Base-by-base conservation (phyloP, 2,888 invertebrate species). In the Pecten maximus region DNA sequence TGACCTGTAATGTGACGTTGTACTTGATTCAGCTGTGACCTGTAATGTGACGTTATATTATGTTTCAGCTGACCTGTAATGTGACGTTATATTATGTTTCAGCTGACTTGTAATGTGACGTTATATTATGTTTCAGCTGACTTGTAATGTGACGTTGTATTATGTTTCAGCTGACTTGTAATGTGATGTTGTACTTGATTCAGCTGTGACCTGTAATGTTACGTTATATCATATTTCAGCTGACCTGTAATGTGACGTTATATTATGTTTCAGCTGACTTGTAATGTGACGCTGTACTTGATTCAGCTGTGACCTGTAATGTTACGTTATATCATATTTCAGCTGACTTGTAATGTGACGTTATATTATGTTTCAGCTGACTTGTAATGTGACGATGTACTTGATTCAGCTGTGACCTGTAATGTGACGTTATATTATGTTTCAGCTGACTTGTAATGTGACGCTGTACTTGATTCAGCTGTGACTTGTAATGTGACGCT, bases 101-200 rank as follows among this genome's bases (percentile, higher is more conserved):
- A 54, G 54, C 19, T n/a, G 54, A 54, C 54, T 8, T 54, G 12
- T 54, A 19, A 54, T 54, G 2, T 23, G 0, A 54, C 54, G 3
- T n/a, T n/a, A 19, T 54, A 23, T 23, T 54, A n/a, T 54, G 54
- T n/a, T 54, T 54, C 23, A 54, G 54, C 19, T 54, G 2, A 54
- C n/a, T 8, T 54, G 12, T 54, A 54, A 54, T 54, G 8, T 23
- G 0, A 54, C 54, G 23, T n/a, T n/a, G n/a, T 54, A 23, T 23
- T 54, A n/a, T 28, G 74, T 74, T 74, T 74, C 74, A 74, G 74
- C 74, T 74, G 4, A 74, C 74, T 10, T 74, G 74, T 74, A 28
- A 35, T 35, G 74, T 12, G 10, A 35, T 35, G 10, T 74, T 74
- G 35, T 50, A 50, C 15, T 50, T 50, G 19, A 2, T 8, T 50